Evolutionary conservation across 2,113 vertebrate genomes (phyloP).

Genomic region (Tiliqua scincoides): DNA sequence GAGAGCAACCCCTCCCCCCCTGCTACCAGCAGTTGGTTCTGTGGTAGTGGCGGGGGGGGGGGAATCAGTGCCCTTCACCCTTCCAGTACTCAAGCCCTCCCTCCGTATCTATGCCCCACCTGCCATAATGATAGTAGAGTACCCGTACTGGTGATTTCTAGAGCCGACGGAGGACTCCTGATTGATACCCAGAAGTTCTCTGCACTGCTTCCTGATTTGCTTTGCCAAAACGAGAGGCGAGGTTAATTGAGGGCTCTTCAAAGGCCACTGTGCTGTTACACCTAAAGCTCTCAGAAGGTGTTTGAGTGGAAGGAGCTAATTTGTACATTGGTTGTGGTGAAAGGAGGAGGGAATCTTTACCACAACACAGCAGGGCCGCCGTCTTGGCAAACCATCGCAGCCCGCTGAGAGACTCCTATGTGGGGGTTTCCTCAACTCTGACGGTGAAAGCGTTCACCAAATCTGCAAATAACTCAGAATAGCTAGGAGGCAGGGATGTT

Average conservation of each 20-base stretch:
- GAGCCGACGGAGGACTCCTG: no score
- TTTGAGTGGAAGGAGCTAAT: background rate
- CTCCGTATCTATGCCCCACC: background rate
- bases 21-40: background rate
- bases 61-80: no score
- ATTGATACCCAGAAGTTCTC: background rate
- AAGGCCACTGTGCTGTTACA: background rate
- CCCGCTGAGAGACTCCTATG: no score
- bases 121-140: no score
- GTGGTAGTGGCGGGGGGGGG: no score
- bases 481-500: slow-evolving; percentile 14
- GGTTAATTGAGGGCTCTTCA: slow-evolving; percentile 1
- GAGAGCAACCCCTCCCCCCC: background rate
- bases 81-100: background rate
- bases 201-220: background rate
- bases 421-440: background rate
- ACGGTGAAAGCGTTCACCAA: background rate
- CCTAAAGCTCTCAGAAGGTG: background rate
- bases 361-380: no score
- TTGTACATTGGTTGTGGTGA: background rate
- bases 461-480: background rate
- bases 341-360: background rate
- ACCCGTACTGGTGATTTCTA: no score
- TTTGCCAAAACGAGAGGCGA: background rate
- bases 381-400: background rate